Evolutionary conservation across 2,888 invertebrate species (phyloP).

Genomic region (Pteria penguin): DNA sequence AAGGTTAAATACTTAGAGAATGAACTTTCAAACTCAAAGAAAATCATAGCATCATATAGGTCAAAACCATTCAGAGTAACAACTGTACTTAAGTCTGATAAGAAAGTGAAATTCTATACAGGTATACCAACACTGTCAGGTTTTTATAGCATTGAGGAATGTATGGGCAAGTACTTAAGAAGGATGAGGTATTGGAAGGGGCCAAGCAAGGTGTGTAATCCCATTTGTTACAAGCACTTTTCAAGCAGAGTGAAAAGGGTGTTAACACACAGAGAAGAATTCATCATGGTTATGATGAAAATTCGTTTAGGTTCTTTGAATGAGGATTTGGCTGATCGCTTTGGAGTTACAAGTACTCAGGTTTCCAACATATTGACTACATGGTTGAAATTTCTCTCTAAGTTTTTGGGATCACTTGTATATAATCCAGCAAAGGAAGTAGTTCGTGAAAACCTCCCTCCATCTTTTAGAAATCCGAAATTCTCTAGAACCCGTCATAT

Average conservation of each 20-base stretch:
- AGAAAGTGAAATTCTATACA: slow-evolving; percentile 8
- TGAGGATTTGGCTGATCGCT: slow-evolving; percentile 2
- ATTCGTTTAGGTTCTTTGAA: not conserved
- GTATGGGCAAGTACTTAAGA: too few relatives aligned
- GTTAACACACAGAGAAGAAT: not conserved
- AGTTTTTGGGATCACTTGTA: not conserved
- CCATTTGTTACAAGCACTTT: not conserved
- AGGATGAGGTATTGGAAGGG: slow-evolving; percentile 18
- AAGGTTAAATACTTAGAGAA: not conserved
- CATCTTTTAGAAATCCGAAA: not conserved
- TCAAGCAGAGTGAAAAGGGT: not conserved
- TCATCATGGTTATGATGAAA: not conserved
- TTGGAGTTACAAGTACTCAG: not conserved
- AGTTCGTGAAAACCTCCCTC: not conserved
- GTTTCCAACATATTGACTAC: slow-evolving; percentile 11
- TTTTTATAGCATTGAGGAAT: not conserved
- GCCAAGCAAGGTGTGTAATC: not conserved
- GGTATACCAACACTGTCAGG: not conserved
- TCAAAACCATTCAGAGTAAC: not conserved
- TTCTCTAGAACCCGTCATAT: slow-evolving; percentile 20
- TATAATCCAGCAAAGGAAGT: not conserved
- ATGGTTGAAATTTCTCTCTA: not conserved
- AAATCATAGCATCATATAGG: not conserved
- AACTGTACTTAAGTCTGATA: not conserved
- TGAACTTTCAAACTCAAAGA: not conserved